Base-by-base conservation (phyloP, 2,113 vertebrate species). In the Symphodus melops region DNA sequence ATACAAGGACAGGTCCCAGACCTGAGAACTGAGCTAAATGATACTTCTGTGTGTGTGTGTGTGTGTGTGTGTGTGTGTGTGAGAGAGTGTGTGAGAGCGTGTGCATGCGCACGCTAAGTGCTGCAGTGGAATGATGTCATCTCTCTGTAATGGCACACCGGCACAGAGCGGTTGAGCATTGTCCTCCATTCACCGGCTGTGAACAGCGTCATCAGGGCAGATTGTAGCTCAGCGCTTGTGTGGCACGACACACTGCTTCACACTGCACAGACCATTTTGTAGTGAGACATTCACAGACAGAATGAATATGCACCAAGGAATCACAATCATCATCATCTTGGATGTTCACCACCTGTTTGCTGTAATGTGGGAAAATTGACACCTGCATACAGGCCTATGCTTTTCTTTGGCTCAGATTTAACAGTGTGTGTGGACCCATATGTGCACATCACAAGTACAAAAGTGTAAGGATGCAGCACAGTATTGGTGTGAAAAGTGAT, bases 91-190 rank as follows among this genome's bases (percentile, higher is more conserved):
- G 66, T 64, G 46, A 48, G 78, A 36, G 71, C 28, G 83, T 53
- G 81, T 83, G 65, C 65, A 67, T 73, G 75, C 28, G 75, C 55
- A 33, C 39, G 60, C 72, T 86, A 87, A 92, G 86, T 92, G 85
- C 86, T 92, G 92, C 92, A 92, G 92, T 91, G 82, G 81, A 83
- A 90, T 92, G 92, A 93, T 92, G 91, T 93, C 89, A 93, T 92
- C 89, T 51, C 83, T 53, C 83, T 91, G 86, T 93, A 91, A 90
- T 85, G 81, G 86, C 88, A 90, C 86, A 88, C 88, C 82, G 85
- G 80, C 79, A 86, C 78, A 82, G 83, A 89, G 88, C 64, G 51
- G 67, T 37, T 75, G 67, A 79, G 78, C 79, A 49, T 78, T 87
- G 82, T 87, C 81, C 80, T 86, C 83, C 83, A 85, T 89, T 85